phyloP scores from a whole-genome alignment of 2,797 vertebrate genomes.

The Falco columbarius region DNA sequence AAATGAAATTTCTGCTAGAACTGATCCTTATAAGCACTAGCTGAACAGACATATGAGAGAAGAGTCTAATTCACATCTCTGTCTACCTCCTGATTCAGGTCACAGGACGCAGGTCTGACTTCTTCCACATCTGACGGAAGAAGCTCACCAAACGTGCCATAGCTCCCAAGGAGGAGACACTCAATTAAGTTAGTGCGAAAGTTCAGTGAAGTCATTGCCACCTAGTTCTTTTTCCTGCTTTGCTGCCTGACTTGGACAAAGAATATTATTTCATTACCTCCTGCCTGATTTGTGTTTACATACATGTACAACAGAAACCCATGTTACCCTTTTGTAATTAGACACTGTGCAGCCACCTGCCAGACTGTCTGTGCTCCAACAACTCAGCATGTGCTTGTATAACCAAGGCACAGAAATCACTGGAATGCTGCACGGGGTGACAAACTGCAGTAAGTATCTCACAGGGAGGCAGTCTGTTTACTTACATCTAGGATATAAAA shows the following conservation, averaged over 20 bases:
- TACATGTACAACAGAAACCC: background rate
- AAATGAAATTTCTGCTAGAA: background rate
- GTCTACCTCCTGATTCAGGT: background rate
- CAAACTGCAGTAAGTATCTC: background rate
- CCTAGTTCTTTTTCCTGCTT: background rate
- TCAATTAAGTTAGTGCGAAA: background rate
- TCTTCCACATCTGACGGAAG: background rate
- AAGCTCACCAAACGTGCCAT: background rate
- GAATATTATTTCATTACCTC: background rate
- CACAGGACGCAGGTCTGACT: background rate
- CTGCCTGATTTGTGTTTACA: background rate
- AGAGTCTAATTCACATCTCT: background rate
- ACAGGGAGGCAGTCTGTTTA: background rate
- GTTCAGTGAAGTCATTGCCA: background rate
- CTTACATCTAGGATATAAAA: background rate
- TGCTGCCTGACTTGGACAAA: background rate
- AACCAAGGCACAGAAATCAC: background rate
- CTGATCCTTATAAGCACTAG: background rate
- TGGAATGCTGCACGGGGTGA: background rate
- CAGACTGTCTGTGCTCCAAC: background rate
- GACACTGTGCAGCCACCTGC: slow-evolving; percentile 25
- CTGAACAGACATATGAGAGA: background rate
- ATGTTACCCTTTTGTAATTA: background rate
- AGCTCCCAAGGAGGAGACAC: background rate
- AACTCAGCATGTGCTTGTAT: background rate